These are phyloP conservation scores for Sigmodon hispidus DNA, from an alignment of 2,113 vertebrate species.

Conservation along the genomic window DNA sequence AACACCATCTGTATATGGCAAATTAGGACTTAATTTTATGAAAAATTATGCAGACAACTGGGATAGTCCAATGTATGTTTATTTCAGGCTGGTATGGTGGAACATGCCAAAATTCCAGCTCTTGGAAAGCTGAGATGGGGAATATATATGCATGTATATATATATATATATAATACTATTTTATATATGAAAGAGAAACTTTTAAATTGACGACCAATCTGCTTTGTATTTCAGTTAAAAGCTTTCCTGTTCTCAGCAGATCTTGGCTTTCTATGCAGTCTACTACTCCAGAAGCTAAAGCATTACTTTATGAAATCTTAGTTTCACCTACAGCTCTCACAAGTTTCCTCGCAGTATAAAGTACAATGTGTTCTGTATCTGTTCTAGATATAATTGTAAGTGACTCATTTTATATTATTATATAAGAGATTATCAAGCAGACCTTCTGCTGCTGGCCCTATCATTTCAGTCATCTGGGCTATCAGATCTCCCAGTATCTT, in stretches of 20 bases:
- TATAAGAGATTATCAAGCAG: not conserved
- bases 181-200: not conserved
- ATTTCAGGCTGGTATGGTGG: not conserved
- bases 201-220: not conserved
- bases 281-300: not conserved
- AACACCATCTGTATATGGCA: not conserved
- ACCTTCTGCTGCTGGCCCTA: not conserved
- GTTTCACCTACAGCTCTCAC: not conserved
- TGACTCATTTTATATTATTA: not conserved
- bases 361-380: not conserved
- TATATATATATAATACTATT: too few relatives aligned
- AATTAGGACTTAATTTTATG: not conserved
- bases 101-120: not conserved
- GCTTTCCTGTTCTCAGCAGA: not conserved
- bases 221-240: not conserved
- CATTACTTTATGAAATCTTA: not conserved
- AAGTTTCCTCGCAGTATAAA: not conserved
- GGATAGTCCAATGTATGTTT: not conserved
- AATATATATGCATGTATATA: too few relatives aligned
- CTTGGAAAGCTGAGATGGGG: not conserved
- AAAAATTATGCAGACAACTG: not conserved
- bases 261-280: not conserved
- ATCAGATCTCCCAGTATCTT: not conserved
- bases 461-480: not conserved
- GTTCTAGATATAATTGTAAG: not conserved